Evolutionary conservation across 2,113 vertebrate genomes (phyloP).

Genomic region (Puntigrus tetrazona): DNA sequence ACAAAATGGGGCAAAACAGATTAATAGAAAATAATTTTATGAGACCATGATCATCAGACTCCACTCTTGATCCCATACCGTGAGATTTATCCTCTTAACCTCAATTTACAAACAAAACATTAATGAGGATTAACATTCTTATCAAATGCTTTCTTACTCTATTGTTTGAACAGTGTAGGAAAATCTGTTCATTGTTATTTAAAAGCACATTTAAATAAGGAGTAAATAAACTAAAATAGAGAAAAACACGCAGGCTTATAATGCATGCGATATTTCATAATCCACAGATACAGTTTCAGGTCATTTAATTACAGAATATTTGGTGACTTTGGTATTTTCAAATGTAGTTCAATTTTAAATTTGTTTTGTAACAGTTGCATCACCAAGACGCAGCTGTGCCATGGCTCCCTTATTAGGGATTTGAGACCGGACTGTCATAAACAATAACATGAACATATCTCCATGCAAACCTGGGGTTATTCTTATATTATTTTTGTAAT

Average conservation of each 20-base stretch:
- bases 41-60: too few relatives aligned
- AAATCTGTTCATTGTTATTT: not conserved
- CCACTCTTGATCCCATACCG: too few relatives aligned
- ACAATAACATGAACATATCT: not conserved
- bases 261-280: not conserved
- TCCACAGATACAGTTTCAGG: not conserved
- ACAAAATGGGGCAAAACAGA: too few relatives aligned
- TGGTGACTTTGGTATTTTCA: not conserved
- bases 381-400: not conserved
- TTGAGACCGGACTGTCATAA: conserved; percentile 4
- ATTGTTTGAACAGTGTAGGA: not conserved
- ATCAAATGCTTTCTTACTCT: not conserved
- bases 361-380: conserved; percentile 9
- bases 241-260: not conserved
- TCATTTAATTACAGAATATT: not conserved
- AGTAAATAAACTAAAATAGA: not conserved
- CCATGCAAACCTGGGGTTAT: too few relatives aligned
- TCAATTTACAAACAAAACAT: not conserved
- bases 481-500: too few relatives aligned
- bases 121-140: not conserved
- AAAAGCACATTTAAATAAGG: not conserved
- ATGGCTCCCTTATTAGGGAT: not conserved
- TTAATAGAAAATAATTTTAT: too few relatives aligned
- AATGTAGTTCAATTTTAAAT: not conserved
- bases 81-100: not conserved